These are phyloP conservation scores for Nycticryphes semicollaris DNA, from an alignment of 2,113 vertebrate species.

Conservation along the genomic window DNA sequence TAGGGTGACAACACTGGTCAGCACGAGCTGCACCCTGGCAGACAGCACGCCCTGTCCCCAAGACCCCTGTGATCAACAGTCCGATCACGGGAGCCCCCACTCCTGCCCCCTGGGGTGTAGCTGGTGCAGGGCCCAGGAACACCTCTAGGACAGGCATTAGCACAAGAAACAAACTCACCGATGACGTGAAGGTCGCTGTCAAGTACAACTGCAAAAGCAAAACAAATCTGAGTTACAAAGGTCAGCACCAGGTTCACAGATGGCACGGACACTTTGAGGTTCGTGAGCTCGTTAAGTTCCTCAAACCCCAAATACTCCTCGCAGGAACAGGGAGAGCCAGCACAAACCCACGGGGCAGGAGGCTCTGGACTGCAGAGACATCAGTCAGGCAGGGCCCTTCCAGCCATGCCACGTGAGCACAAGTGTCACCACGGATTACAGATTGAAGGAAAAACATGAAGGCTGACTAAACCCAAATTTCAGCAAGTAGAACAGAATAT, in stretches of 20 bases:
- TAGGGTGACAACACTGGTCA: fast-evolving
- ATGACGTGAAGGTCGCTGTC: conserved; percentile 61
- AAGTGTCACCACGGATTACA: not conserved
- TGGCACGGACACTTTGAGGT: fast-evolving
- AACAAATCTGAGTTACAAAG: not conserved
- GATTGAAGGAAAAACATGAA: not conserved
- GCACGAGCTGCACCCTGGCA: fast-evolving
- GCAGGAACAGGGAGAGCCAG: not conserved
- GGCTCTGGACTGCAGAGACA: not conserved
- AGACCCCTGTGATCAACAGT: fast-evolving
- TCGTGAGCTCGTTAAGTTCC: not conserved
- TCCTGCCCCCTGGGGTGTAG: not conserved
- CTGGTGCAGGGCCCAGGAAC: not conserved
- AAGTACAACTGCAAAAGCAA: conserved; percentile 54
- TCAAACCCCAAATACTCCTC: fast-evolving
- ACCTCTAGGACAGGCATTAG: fast-evolving
- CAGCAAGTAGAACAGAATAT: not conserved
- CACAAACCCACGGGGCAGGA: not conserved
- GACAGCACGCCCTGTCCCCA: not conserved
- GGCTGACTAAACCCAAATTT: not conserved
- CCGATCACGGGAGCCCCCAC: fast-evolving
- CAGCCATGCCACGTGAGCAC: fast-evolving
- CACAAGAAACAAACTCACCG: conserved; percentile 54
- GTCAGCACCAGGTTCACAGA: not conserved
- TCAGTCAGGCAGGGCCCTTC: not conserved